Evolutionary conservation across 1,140 invertebrate species (phyloP).

Genomic region (Drosophila asahinai): DNA sequence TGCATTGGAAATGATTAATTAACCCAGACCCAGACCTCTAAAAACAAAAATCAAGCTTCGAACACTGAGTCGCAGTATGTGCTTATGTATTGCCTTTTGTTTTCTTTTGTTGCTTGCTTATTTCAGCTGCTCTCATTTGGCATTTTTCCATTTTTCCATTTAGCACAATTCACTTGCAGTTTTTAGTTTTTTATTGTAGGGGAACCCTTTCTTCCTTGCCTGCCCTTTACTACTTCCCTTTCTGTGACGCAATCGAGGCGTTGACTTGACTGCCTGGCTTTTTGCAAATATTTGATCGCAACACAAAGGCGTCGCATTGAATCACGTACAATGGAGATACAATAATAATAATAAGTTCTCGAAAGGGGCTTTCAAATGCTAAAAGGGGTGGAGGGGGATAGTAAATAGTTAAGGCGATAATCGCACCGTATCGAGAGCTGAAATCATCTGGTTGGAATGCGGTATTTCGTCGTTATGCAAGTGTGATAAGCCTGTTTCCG

Average conservation of each 20-base stretch:
- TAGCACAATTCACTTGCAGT: constrained; percentile 12
- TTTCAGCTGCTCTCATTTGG: constrained; percentile 12
- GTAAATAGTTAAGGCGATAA: constrained; percentile 10
- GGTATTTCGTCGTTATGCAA: constrained; percentile 7
- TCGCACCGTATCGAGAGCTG: neutral
- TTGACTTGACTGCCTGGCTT: constrained; percentile 11
- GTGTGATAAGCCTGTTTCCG: neutral
- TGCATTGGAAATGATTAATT: constrained; percentile 78
- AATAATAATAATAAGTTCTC: constrained; percentile 14
- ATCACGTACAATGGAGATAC: constrained; percentile 62
- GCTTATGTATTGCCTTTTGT: constrained; percentile 19
- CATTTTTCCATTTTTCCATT: neutral
- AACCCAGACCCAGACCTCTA: constrained; percentile 79
- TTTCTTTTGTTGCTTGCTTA: constrained; percentile 21
- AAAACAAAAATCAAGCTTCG: constrained; percentile 50
- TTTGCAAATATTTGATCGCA: constrained; percentile 40
- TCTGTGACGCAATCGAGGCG: constrained; percentile 46
- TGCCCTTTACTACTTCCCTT: constrained; percentile 1
- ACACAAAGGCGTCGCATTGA: constrained; percentile 71
- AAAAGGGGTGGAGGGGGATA: neutral
- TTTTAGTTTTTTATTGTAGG: neutral
- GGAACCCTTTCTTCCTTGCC: neutral
- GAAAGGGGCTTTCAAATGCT: constrained; percentile 14
- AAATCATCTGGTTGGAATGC: constrained; percentile 26
- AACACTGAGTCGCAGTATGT: constrained; percentile 13